Evolutionary conservation across 2,888 invertebrate genomes (phyloP), one percentile per base, ranked within the genome.

Genomic region (Lottia scabra): DNA sequence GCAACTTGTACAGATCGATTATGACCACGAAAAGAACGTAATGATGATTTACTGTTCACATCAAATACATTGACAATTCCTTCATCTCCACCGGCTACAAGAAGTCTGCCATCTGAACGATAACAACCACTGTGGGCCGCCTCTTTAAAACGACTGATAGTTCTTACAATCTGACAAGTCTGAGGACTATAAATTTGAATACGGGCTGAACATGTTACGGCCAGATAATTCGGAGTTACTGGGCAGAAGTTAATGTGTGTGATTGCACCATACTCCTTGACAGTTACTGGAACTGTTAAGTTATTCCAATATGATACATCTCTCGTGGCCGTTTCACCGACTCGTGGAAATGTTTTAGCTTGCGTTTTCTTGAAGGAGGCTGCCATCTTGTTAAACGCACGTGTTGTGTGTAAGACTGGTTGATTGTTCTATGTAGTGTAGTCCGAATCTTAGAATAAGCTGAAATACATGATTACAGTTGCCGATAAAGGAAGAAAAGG

Each of bases 191-290:
- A 87, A 10, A 87, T 80, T 72, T 87, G 86, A 8, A 88, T 95
- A 87, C 95, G 92, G 0, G 95, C 95, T 0, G 97, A 97, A 87
- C 95, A 96, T 70, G 98, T 97, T 23, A 96, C 95, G 10, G 97
- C 97, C 91, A 98, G 95, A 88, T 95, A 94, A 91, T 95, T 93
- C 0, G 98, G 97, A 85, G 96, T 94, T 13, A 94, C 92, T 0
- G 96, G 96, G 75, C 95, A 95, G 87, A 98, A 96, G 88, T 97
- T 95, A 63, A 98, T 93, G 85, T 95, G 94, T 87, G 97, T 96
- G 70, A 99, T 95, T 0, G 95, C 94, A 27, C 96, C 96, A 90
- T 95, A 96, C 90, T 98, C 98, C 89, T 98, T 97, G 0, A 96
- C 93, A 56, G 96, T 91, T 2, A 96, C 94, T 38, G 97, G 96